Evolutionary conservation across 1,140 invertebrate species (phyloP), one percentile per base, ranked within the genome.

Genomic region (Reticulitermes speratus): DNA sequence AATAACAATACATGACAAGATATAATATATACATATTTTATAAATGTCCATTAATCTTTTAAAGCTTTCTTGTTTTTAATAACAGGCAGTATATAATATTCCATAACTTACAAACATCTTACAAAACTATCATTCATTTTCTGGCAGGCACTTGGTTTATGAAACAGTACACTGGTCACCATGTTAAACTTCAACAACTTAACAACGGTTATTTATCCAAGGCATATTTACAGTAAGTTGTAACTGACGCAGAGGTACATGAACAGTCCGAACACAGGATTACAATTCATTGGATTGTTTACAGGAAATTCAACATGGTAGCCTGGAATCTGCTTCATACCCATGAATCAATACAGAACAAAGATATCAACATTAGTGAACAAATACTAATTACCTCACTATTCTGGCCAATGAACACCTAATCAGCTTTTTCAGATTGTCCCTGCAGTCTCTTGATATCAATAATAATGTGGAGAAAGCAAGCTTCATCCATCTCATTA

Each of bases 91-190:
- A 75, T 75, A 75, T 75, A 75, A 75, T 75, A 75, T 75, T 30
- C n/a, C 8, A 75, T 75, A 75, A 75, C 65, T 75, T 75, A 75
- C 65, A 75, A 75, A 75, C 65, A 75, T 75, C 25, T 75, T 75
- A 75, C 65, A 75, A 75, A 75, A 75, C 65, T 75, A 75, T 75
- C 65, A 75, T 75, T 75, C 65, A n/a, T 75, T 75, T 75, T 75
- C 65, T 75, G 25, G 65, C 65, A 75, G 65, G 65, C 65, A 75
- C 65, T 75, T 75, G 65, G 65, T 75, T 75, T 30, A 75, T 75
- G 65, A 75, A n/a, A 30, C 65, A 75, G 65, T 75, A 55, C 16
- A 75, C n/a, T 75, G 65, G 25, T 16, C n/a, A 75, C 65, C 65
- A 75, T 75, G 65, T 75, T 75, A 75, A 75, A 75, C n/a, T 75